Base-by-base conservation (phyloP, 1,140 invertebrate genomes). In the Magallana angulata region DNA sequence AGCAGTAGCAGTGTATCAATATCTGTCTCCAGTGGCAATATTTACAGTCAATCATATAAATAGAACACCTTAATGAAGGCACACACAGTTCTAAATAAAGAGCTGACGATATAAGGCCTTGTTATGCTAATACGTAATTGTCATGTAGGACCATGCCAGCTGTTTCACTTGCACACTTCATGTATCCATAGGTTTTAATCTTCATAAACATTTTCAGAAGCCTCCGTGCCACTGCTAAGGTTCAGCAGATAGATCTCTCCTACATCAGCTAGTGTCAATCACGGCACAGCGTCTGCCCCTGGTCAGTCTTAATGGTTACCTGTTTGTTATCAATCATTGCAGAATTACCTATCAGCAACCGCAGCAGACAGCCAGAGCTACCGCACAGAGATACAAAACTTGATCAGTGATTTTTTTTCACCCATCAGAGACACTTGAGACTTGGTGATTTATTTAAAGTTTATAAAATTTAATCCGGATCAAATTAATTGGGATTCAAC, bases 251-350 rank as follows among this genome's bases (percentile, higher is more conserved):
- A 48, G 68, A 36, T 24, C 68, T 30, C 8, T 76, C 24, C 24
- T 2, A 76, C 68, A 76, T 9, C 9, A 24, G 68, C 12, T 4
- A 76, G 68, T 76, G 24, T 36, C 18, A 30, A 30, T 76, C 18
- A 76, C 8, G 24, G 18, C 18, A 4, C 68, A 8, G 36, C 68
- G 12, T 24, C 18, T 76, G 68, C 24, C 68, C 24, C 68, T 76
- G 68, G 68, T 76, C 68, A 76, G 68, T 76, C 18, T 12, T 76
- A 76, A 76, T 76, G 68, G 68, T 76, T 76, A 76, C 68, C 68
- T 76, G 68, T 76, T 36, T 76, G 68, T 76, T 76, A 76, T 76
- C 30, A 76, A 76, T 76, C 68, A 76, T 76, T 76, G 68, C 68
- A 76, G 68, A 76, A 76, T 18, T 76, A 76, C 68, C 24, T 76